Conservation (phyloP, 2,797 vertebrate genomes). For the Valencia hispanica region DNA sequence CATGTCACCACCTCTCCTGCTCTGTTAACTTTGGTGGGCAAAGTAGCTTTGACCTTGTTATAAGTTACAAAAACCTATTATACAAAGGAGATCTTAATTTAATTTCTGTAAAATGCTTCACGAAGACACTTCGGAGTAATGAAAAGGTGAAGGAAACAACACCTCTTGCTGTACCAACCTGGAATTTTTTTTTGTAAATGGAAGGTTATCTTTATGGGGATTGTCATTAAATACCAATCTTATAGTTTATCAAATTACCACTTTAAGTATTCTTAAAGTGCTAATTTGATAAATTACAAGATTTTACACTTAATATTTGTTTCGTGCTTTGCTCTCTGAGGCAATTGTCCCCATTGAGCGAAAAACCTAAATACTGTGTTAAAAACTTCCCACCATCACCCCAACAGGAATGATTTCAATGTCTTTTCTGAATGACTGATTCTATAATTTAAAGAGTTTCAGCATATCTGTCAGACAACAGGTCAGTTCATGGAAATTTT, state of each 20-base stretch:
- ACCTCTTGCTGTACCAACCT: neutral
- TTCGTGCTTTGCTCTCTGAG: neutral
- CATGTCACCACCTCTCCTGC: neutral
- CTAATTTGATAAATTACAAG: too few relatives aligned
- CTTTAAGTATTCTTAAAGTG: too few relatives aligned
- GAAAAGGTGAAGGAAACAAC: too few relatives aligned
- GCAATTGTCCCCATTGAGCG: neutral
- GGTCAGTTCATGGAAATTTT: neutral
- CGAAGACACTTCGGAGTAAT: neutral
- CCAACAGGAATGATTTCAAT: neutral
- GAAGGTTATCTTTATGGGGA: neutral
- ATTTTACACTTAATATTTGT: neutral
- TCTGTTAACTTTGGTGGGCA: neutral
- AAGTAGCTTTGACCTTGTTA: neutral
- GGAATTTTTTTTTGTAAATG: neutral
- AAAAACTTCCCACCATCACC: neutral
- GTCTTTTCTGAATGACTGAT: neutral
- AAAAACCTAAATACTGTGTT: neutral
- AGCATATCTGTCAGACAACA: neutral
- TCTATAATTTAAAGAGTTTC: neutral
- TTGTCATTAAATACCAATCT: neutral
- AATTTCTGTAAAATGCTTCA: neutral
- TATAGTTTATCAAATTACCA: too few relatives aligned
- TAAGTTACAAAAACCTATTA: neutral
- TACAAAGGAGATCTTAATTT: neutral